A percentile compares a stretch with the other conserved stretches of the same genome.
phyloP scores from a whole-genome alignment of 2,797 vertebrate genomes.

The Tapera naevia region DNA sequence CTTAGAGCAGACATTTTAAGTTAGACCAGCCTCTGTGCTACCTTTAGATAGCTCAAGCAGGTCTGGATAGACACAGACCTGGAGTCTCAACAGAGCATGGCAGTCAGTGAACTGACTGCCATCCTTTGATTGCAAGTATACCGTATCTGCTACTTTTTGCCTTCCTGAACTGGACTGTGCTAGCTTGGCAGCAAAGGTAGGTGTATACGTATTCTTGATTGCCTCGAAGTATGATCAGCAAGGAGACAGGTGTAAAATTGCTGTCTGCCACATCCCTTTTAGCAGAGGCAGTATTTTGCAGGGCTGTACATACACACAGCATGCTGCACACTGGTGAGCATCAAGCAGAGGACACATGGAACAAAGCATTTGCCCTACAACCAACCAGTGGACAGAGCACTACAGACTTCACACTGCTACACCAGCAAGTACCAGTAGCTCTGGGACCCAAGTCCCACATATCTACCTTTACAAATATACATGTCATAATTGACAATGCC shows the following conservation, averaged over 20 bases:
- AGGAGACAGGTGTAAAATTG: background rate
- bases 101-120: background rate
- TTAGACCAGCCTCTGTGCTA: background rate
- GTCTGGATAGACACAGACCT: accelerated
- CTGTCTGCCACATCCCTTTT: background rate
- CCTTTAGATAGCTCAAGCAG: background rate
- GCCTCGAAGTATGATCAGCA: background rate
- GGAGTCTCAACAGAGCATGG: accelerated
- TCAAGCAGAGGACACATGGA: background rate
- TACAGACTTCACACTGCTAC: background rate
- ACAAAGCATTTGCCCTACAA: background rate
- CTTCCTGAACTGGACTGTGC: background rate
- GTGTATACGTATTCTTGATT: background rate
- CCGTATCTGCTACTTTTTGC: accelerated
- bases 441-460: background rate
- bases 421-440: background rate
- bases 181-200: background rate
- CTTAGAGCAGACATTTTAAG: background rate
- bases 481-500: background rate
- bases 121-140: background rate
- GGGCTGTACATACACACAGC: background rate
- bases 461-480: background rate
- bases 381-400: background rate
- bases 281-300: background rate
- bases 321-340: background rate